Base-by-base conservation (phyloP, 2,797 vertebrate genomes). In the Catharus ustulatus region DNA sequence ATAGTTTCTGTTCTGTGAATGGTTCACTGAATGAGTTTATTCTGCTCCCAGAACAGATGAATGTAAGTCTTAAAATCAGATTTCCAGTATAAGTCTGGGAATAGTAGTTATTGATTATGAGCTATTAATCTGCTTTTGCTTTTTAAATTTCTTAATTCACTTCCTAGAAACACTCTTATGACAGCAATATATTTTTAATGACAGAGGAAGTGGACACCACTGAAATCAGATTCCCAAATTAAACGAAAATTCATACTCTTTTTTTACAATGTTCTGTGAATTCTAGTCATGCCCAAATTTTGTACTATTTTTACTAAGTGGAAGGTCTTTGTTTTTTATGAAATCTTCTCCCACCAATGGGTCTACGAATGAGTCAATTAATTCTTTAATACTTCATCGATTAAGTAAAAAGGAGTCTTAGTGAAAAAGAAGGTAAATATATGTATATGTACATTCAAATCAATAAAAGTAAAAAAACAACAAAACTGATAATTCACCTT, bases 1-100 rank as follows among this genome's bases (percentile, higher is more conserved):
- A 19, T 55, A 34, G 19, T 46, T 75, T 75, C 22, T 75, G 2
- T 62, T 81, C 40, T 82, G 6, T 71, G n/a, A 11, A n/a, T 72
- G 2, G 6, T 40, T 72, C 38, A 51, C 13, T 38, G 21, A 62
- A 55, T 54, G 10, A 14, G 4, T 88, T 85, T 89, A 55, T 51
- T 83, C 13, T 63, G 8, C 24, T 75, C 5, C 14, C 23, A 21
- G n/a, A 58, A 32, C 27, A 74, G 12, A 54, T 97, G 90, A 98
- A 93, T 23, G 1, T 29, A 79, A 66, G 7, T 66, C 55, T 77
- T 69, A 59, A 90, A 69, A 63, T 10, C 1, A n/a, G 6, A 36
- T 36, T 68, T 57, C 4, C 38, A 76, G 5, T 36, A 8, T 67
- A 32, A 13, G 4, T 46, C 30, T 71, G 40, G 46, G 38, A 74